phyloP scores from a whole-genome alignment of 1,140 invertebrate species.

The Dendrolimus punctatus region DNA sequence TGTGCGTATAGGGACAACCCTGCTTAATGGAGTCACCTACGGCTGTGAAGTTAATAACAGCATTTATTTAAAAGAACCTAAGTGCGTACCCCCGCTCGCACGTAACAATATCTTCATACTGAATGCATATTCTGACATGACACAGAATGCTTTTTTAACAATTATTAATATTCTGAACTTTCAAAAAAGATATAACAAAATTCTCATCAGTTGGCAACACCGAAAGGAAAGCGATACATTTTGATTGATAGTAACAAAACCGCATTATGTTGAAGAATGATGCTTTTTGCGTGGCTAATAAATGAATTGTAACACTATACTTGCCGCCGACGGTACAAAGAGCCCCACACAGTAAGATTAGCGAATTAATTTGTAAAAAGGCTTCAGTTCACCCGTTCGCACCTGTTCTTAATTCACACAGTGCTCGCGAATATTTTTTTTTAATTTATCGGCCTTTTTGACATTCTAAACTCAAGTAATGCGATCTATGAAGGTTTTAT shows the following conservation, averaged over 20 bases:
- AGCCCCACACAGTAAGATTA: constrained; percentile 32
- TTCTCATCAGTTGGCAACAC: constrained; percentile 13
- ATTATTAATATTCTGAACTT: too few species aligned
- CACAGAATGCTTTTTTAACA: too few species aligned
- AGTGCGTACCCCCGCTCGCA: too few species aligned
- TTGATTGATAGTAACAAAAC: constrained; percentile 57
- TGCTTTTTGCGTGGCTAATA: constrained; percentile 3
- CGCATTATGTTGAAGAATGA: constrained; percentile 41
- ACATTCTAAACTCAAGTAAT: constrained; percentile 42
- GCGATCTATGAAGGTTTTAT: constrained; percentile 18
- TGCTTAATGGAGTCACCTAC: too few species aligned
- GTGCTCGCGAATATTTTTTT: constrained; percentile 13
- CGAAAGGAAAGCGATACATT: constrained; percentile 57
- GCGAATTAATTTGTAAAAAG: constrained; percentile 20
- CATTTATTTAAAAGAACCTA: too few species aligned
- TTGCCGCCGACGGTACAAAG: constrained; percentile 32
- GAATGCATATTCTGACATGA: too few species aligned
- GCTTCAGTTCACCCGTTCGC: constrained; percentile 32
- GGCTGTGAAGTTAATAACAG: too few species aligned
- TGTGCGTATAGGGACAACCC: too few species aligned
- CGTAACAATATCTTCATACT: too few species aligned
- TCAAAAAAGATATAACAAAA: too few species aligned
- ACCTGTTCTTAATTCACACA: constrained; percentile 44
- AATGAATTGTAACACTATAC: constrained; percentile 29
- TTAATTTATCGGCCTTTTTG: constrained; percentile 35